These are phyloP conservation scores for Microcebus jonahi DNA, from an alignment of 2,113 vertebrate species.

Conservation along the genomic window DNA sequence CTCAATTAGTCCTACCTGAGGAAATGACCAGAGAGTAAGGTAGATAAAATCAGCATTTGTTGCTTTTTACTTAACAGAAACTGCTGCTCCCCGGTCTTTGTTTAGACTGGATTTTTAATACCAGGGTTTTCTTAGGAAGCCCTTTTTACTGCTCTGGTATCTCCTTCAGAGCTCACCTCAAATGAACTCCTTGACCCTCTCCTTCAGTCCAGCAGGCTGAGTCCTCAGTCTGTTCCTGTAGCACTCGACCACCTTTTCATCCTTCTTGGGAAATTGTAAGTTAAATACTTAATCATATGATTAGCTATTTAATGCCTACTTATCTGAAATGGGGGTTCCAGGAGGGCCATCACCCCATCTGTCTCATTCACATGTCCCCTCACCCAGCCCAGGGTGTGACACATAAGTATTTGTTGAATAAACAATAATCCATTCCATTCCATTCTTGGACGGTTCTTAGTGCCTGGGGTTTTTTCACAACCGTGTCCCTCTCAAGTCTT, in stretches of 20 bases:
- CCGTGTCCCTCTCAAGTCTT: neutral
- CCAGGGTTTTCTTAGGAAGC: neutral
- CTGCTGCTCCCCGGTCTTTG: neutral
- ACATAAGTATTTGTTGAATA: neutral
- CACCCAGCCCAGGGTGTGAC: neutral
- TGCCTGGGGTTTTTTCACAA: neutral
- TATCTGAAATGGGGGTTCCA: neutral
- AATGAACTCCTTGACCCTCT: neutral
- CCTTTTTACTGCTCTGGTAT: neutral
- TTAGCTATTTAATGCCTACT: neutral
- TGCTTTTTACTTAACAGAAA: neutral
- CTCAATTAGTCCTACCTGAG: neutral
- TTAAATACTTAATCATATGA: neutral
- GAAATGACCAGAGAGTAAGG: neutral
- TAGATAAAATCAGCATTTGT: neutral
- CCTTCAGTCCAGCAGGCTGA: neutral
- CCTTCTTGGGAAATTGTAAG: neutral
- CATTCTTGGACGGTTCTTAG: neutral
- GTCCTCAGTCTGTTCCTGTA: neutral
- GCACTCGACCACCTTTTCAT: neutral
- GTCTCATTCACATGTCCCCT: neutral
- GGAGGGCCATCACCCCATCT: neutral
- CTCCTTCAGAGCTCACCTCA: neutral
- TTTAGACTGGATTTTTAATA: neutral
- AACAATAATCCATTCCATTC: neutral